phyloP scores from a whole-genome alignment of 2,113 vertebrate genomes.

The Mustela lutreola region DNA sequence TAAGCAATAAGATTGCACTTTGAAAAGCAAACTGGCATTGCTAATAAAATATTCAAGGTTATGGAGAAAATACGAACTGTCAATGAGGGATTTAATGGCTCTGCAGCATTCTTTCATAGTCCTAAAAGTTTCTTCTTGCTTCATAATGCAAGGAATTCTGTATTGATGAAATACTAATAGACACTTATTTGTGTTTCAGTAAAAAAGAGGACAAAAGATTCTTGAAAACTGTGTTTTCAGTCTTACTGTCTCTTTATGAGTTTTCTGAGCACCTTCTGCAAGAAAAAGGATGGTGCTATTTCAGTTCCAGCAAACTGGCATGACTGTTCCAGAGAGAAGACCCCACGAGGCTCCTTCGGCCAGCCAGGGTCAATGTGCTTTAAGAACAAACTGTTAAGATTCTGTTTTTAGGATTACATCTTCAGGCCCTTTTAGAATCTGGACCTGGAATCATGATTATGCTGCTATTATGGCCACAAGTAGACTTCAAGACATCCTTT shows the following conservation, averaged over 20 bases:
- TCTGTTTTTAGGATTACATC: constrained; percentile 4
- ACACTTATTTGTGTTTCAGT: not conserved
- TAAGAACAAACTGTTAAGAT: not conserved
- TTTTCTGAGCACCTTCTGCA: not conserved
- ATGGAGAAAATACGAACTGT: constrained; percentile 31
- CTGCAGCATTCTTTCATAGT: not conserved
- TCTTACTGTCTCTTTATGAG: not conserved
- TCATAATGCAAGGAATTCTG: constrained; percentile 50
- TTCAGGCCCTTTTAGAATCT: constrained; percentile 7
- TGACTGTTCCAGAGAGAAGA: not conserved
- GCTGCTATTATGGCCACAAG: not conserved
- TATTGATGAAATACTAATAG: constrained; percentile 9
- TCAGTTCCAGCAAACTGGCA: not conserved
- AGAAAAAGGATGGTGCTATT: not conserved
- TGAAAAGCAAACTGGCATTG: constrained; percentile 64
- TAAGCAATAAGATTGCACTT: constrained; percentile 11
- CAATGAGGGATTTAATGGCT: constrained; percentile 11
- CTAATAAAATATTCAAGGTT: constrained; percentile 71
- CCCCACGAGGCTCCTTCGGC: rapidly evolving
- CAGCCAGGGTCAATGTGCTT: not conserved
- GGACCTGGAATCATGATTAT: not conserved
- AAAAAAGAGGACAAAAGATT: not conserved
- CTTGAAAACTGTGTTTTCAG: not conserved
- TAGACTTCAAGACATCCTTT: not conserved
- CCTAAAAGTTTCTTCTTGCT: constrained; percentile 37